Evolutionary conservation across 2,113 vertebrate genomes (phyloP), one percentile per base, ranked within the genome.

Genomic region (Pterocles burchelli): DNA sequence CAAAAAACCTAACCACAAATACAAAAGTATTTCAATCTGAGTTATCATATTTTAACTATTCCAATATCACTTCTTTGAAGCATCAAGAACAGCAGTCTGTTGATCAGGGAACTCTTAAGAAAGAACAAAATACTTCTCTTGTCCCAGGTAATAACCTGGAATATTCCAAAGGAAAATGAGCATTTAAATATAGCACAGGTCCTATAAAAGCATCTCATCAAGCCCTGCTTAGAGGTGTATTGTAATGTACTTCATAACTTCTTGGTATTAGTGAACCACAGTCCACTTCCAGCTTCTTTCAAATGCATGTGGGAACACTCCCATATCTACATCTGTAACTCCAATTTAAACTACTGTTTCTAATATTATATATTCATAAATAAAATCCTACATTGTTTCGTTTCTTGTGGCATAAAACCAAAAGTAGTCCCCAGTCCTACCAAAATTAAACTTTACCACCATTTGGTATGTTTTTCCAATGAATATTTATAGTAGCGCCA

Each of bases 21-120:
- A 10, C 4, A 51, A 20, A 41, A 9, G 3, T 1, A 17, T 57
- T 77, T 45, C 10, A 20, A 43, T 9, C 7, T 43, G 16, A 52
- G 4, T 31, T 46, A 19, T 3, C 3, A 0, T 11, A 13, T 34
- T 63, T 65, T 38, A 28, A 31, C 16, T 7, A 1, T 8, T 28
- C 22, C 62, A 51, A 6, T 54, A 17, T 28, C 33, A 52, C 16
- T 52, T n/a, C 54, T 54, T n/a, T 38, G 38, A 79, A 34, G 9
- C 41, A 21, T 8, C 17, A 85, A 36, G 28, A 74, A 5, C 10
- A 68, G 31, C 19, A 59, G 14, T 58, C 4, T 10, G 7, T 21
- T 16, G 11, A 24, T 28, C 22, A 54, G 10, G 31, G 7, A 71
- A 18, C 20, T 45, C 31, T 28, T 24, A 25, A 61, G 36, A 52